Evolutionary conservation across 2,888 invertebrate species (phyloP).

Genomic region (Trissolcus brochymenae): DNA sequence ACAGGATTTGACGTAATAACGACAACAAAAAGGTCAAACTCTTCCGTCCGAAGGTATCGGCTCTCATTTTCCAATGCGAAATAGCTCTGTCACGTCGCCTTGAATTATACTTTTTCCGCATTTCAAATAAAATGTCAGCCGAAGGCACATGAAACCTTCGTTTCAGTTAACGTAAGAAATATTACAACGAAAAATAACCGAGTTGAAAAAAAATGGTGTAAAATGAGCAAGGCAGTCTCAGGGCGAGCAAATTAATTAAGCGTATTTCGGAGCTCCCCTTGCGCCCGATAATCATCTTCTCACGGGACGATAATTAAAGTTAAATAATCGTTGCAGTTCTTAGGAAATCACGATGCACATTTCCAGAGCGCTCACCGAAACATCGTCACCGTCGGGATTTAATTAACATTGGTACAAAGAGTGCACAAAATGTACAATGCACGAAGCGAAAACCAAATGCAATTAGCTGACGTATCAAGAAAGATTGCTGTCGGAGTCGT

Average conservation of each 20-base stretch:
- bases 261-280: slow-evolving; percentile 31
- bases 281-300: slow-evolving; percentile 51
- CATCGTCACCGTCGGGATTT: slow-evolving; percentile 51
- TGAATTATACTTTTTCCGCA: slow-evolving; percentile 49
- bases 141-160: background rate
- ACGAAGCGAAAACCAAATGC: slow-evolving; percentile 32
- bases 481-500: slow-evolving; percentile 45
- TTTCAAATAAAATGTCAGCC: slow-evolving; percentile 39
- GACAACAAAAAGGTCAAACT: slow-evolving; percentile 18
- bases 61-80: slow-evolving; percentile 34
- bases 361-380: slow-evolving; percentile 55
- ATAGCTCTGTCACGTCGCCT: slow-evolving; percentile 29
- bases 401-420: slow-evolving; percentile 49
- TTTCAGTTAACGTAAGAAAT: background rate
- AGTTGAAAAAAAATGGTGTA: background rate
- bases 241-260: slow-evolving; percentile 40
- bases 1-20: slow-evolving; percentile 22
- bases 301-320: slow-evolving; percentile 54
- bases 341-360: slow-evolving; percentile 44
- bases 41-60: slow-evolving; percentile 23
- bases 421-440: slow-evolving; percentile 19
- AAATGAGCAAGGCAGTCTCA: background rate
- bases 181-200: background rate
- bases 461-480: slow-evolving; percentile 41
- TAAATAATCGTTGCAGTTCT: slow-evolving; percentile 52